phyloP scores from a whole-genome alignment of 2,113 vertebrate genomes.

The Excalfactoria chinensis region DNA sequence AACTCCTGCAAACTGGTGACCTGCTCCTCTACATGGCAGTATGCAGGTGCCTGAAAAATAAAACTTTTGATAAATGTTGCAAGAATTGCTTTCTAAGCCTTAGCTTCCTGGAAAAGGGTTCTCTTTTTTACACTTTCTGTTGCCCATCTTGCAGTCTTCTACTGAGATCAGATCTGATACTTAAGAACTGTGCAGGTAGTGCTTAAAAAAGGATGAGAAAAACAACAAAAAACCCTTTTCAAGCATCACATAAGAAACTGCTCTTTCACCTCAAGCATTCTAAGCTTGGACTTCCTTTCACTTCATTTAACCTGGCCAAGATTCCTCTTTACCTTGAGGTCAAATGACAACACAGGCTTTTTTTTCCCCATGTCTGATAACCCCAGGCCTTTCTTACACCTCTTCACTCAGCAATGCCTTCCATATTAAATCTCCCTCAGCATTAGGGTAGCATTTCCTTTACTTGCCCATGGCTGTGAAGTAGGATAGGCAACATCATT shows the following conservation, averaged over 20 bases:
- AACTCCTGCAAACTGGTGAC: background rate
- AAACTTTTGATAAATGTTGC: fast-evolving
- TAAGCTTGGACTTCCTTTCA: background rate
- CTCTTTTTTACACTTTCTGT: background rate
- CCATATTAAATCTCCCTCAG: background rate
- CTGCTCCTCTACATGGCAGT: background rate
- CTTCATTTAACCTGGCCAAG: background rate
- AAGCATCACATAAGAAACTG: background rate
- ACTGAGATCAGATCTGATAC: background rate
- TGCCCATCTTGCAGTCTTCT: background rate
- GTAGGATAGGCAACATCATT: background rate
- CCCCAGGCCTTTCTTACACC: background rate
- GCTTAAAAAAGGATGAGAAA: background rate
- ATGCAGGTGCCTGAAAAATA: background rate
- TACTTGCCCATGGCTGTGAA: background rate
- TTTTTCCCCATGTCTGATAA: background rate
- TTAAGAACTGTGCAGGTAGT: background rate
- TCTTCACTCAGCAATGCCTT: background rate
- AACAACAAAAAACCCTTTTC: background rate
- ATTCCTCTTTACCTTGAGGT: background rate
- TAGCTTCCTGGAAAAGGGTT: too few relatives aligned
- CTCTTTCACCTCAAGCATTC: background rate
- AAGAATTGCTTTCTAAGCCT: background rate
- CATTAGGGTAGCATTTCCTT: background rate
- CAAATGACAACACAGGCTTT: background rate